Conservation (phyloP, 2,113 vertebrate genomes). For the Gallinago jamesoni region DNA sequence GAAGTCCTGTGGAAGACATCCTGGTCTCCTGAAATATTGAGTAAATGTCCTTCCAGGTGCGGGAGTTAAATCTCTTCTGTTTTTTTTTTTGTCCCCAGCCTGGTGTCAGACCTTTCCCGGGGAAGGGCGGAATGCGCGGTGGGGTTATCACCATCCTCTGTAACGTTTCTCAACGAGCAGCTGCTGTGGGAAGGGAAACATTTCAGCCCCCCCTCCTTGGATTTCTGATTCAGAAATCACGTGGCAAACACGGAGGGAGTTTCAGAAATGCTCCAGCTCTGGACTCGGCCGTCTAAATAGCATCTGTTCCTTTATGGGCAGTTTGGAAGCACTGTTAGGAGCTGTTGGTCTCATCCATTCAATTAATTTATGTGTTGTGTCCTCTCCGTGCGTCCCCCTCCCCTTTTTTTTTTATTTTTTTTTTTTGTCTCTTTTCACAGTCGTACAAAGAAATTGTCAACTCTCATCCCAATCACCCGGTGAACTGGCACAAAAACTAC, state of each 20-base stretch:
- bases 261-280: slow-evolving; percentile 13
- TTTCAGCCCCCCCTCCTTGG: slow-evolving; percentile 37
- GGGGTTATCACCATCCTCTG: slow-evolving; percentile 26
- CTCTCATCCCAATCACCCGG: slow-evolving; percentile 81
- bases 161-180: slow-evolving; percentile 47
- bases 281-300: neutral
- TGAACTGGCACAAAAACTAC: slow-evolving; percentile 98
- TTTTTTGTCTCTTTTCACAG: slow-evolving; percentile 69
- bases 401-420: neutral
- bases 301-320: slow-evolving; percentile 5
- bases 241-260: slow-evolving; percentile 24
- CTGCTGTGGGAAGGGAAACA: slow-evolving; percentile 47
- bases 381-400: accelerated
- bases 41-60: slow-evolving; percentile 48
- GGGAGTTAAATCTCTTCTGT: slow-evolving; percentile 36
- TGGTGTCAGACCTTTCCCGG: slow-evolving; percentile 35
- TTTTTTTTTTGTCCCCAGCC: neutral
- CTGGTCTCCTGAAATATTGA: slow-evolving; percentile 49
- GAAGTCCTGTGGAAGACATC: neutral
- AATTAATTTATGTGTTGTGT: neutral
- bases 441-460: slow-evolving; percentile 89
- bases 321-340: neutral
- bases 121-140: slow-evolving; percentile 7
- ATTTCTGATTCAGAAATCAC: slow-evolving; percentile 26
- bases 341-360: neutral